Evolutionary conservation across 2,888 invertebrate species (phyloP), one percentile per base, ranked within the genome.

Genomic region (Macrosoma leucophasiata): DNA sequence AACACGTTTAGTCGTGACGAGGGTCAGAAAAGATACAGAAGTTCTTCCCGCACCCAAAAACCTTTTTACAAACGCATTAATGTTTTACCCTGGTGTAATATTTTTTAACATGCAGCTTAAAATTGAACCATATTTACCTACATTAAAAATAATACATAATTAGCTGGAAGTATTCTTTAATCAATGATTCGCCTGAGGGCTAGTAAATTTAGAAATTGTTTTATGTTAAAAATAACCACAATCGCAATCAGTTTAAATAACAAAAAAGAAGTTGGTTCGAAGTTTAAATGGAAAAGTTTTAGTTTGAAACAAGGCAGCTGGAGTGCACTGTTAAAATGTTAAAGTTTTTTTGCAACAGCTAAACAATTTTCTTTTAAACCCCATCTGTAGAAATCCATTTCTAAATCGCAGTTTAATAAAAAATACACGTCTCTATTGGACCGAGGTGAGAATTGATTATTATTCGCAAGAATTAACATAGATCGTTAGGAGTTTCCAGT

Each of bases 211-310:
- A 12, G 6, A 5, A 28, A 28, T 29, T 20, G 14, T 21, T 29
- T 20, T 6, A 29, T 13, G 11, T 11, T 4, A 7, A 13, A 15
- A 29, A 28, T 15, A 27, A 22, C 21, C 24, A 13, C 11, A 22
- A 29, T 14, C 19, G 18, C 29, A 24, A 35, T 25, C 25, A 17
- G 25, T 29, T 23, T 29, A 20, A 29, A 31, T 17, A 35, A 28
- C 24, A 34, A 28, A 24, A 36, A 45, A 46, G 43, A 45, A 41
- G 39, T 41, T 43, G 34, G 39, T 18, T 44, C 20, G 43, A 68
- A 64, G 52, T 68, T 73, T 68, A 66, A 73, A 74, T 73, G 67
- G 63, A 69, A 75, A 73, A 74, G 70, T 74, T 74, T 57, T 46
- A 65, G 62, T 69, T 62, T 52, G 50, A 54, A 64, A 66, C 62